Conservation (phyloP, 2,113 vertebrate genomes). For the Scalopus aquaticus region DNA sequence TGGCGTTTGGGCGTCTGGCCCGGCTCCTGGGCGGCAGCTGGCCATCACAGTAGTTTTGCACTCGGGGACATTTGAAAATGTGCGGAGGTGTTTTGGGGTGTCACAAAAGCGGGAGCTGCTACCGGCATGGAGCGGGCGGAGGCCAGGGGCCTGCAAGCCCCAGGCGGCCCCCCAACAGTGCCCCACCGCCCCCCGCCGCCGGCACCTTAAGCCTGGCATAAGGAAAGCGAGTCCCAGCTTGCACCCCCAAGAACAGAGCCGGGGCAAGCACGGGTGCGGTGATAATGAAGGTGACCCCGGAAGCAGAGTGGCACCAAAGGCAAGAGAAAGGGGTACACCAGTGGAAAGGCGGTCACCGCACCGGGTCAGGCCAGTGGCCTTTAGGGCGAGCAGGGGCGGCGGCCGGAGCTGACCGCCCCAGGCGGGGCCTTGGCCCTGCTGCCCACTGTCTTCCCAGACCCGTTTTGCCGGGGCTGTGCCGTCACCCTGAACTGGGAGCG, state of each 20-base stretch:
- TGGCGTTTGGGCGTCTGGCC: background rate
- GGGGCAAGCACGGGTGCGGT: background rate
- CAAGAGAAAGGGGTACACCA: too few relatives aligned
- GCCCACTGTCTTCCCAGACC: background rate
- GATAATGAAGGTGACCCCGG: too few relatives aligned
- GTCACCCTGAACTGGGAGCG: background rate
- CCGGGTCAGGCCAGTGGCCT: background rate
- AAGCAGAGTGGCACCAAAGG: background rate
- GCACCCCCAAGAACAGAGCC: background rate
- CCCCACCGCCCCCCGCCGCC: accelerated
- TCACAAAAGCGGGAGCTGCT: background rate
- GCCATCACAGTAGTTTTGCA: background rate
- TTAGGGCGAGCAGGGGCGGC: accelerated
- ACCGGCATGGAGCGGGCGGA: background rate
- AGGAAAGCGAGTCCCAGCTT: background rate
- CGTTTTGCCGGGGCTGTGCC: accelerated
- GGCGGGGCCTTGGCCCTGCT: too few relatives aligned
- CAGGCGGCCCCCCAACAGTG: background rate
- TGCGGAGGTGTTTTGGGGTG: background rate
- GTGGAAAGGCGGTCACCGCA: too few relatives aligned
- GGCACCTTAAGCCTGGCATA: accelerated
- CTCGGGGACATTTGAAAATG: accelerated
- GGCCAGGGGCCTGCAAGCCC: too few relatives aligned
- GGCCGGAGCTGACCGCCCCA: background rate
- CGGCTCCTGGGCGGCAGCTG: too few relatives aligned